Percentiles rank a stretch among this genome's conserved stretches.
Conservation (phyloP, 1,140 invertebrate species). For the Chironomus striatipennis region DNA sequence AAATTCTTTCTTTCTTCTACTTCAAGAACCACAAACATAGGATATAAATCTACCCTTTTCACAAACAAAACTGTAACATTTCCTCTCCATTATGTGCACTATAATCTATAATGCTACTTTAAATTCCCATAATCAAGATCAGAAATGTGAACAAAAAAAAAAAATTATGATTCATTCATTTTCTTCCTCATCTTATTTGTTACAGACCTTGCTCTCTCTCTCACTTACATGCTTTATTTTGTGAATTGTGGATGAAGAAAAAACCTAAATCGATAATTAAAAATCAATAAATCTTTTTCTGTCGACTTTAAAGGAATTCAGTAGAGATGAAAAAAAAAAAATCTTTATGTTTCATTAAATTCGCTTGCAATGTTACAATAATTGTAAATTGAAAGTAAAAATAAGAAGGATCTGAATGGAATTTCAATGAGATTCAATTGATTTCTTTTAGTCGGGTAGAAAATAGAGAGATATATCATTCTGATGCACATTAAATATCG, state of each 20-base stretch:
- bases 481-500: neutral
- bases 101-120: too few species aligned
- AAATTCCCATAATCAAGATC: too few species aligned
- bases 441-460: neutral
- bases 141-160: too few species aligned
- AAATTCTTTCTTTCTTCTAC: too few species aligned
- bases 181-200: too few species aligned
- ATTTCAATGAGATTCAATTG: constrained; percentile 13
- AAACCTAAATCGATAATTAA: constrained; percentile 14
- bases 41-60: too few species aligned
- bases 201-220: too few species aligned
- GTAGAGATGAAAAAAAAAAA: neutral
- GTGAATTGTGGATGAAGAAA: neutral
- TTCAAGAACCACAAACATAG: too few species aligned
- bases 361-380: neutral
- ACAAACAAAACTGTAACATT: too few species aligned
- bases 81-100: too few species aligned
- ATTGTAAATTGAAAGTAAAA: constrained; percentile 8
- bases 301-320: neutral
- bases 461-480: neutral
- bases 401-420: neutral
- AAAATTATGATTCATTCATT: too few species aligned
- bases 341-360: neutral
- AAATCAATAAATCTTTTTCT: constrained; percentile 10
- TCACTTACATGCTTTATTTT: too few species aligned